These are phyloP conservation scores for Enteromius anoplus DNA, from an alignment of 2,797 vertebrate species.

Conservation along the genomic window DNA sequence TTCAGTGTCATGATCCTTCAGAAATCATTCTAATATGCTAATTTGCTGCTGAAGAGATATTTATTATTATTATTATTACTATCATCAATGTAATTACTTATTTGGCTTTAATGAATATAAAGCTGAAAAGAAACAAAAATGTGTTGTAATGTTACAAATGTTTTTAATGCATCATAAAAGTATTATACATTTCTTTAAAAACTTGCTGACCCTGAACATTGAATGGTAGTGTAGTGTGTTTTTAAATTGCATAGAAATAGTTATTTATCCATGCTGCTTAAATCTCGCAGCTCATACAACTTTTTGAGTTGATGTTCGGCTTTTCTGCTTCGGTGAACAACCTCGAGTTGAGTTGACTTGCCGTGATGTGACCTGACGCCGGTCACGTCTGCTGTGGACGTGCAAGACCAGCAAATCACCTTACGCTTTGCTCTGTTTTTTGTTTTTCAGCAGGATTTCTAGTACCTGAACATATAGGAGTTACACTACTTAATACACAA, in stretches of 20 bases:
- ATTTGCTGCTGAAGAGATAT: too few species aligned
- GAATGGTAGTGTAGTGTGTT: neutral
- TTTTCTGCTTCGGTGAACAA: neutral
- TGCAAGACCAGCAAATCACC: neutral
- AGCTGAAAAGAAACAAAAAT: too few species aligned
- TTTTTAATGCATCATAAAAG: too few species aligned
- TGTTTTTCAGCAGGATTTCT: neutral
- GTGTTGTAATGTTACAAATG: neutral
- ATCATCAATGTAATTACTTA: too few species aligned
- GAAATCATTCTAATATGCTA: too few species aligned
- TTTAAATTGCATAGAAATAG: neutral
- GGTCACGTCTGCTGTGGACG: neutral
- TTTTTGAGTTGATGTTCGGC: neutral
- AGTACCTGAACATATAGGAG: neutral
- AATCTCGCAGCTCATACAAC: neutral
- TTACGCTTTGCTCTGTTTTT: neutral
- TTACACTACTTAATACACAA: neutral
- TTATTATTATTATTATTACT: too few species aligned
- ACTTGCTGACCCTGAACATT: neutral
- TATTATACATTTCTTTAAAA: too few species aligned
- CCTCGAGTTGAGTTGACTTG: neutral
- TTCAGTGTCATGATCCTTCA: too few species aligned
- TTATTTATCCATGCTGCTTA: neutral
- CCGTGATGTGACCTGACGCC: neutral
- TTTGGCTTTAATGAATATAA: too few species aligned